Percentiles rank a stretch among this genome's conserved stretches.
These are phyloP conservation scores for Andrena trimmerana DNA, from an alignment of 2,888 invertebrate species.

Conservation along the genomic window DNA sequence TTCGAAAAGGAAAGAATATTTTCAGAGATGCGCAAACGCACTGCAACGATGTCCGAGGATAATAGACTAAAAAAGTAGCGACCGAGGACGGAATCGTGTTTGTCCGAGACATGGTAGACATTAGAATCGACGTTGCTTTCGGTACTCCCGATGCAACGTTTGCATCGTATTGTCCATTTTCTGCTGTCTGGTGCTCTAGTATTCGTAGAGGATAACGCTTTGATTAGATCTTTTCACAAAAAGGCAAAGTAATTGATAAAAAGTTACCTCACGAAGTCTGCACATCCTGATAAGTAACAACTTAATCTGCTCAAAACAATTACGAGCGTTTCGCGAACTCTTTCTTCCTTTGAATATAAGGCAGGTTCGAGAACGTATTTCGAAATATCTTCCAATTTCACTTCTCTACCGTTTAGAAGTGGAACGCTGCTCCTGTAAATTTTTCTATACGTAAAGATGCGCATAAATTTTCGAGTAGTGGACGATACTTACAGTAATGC, in stretches of 20 bases:
- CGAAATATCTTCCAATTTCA: constrained; percentile 69
- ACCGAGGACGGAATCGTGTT: constrained; percentile 75
- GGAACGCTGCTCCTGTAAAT: constrained; percentile 51
- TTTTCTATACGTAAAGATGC: constrained; percentile 1
- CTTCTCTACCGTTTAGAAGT: constrained; percentile 48
- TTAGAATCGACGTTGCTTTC: constrained; percentile 36
- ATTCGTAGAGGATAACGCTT: constrained; percentile 29
- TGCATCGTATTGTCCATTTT: constrained; percentile 73
- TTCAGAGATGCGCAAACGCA: constrained; percentile 81
- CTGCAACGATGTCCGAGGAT: constrained; percentile 71
- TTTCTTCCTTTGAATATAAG: constrained; percentile 66
- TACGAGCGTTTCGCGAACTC: constrained; percentile 75
- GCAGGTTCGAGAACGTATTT: constrained; percentile 78
- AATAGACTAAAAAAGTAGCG: constrained; percentile 77
- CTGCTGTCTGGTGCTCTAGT: constrained; percentile 47
- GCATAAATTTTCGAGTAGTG: not conserved
- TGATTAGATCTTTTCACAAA: constrained; percentile 23
- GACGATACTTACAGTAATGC: constrained; percentile 76
- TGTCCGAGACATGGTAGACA: constrained; percentile 36
- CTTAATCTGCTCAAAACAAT: constrained; percentile 76
- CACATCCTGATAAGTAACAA: constrained; percentile 78
- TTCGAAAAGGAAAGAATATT: constrained; percentile 84
- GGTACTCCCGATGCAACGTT: constrained; percentile 68
- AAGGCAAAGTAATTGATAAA: constrained; percentile 8
- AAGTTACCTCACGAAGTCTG: constrained; percentile 73